Evolutionary conservation across 2,113 vertebrate species (phyloP).

Genomic region (Leptobrachium leishanense): DNA sequence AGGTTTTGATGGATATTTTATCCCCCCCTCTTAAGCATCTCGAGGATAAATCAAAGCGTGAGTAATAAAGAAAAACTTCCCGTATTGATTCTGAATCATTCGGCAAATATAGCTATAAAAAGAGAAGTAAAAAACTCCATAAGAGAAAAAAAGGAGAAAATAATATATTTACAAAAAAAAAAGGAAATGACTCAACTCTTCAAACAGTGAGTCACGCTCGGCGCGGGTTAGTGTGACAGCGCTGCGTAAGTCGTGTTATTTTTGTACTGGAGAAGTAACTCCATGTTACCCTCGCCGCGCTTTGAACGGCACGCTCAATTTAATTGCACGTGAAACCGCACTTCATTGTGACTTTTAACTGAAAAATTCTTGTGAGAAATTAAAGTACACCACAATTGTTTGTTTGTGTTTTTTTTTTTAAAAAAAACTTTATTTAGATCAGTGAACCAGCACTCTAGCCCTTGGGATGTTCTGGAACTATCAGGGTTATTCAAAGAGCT

Average conservation of each 20-base stretch:
- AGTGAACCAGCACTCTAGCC: too few relatives aligned
- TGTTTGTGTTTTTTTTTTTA: too few relatives aligned
- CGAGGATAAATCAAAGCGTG: background rate
- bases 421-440: too few relatives aligned
- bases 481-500: too few relatives aligned
- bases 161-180: background rate
- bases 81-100: background rate
- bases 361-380: background rate
- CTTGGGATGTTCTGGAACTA: too few relatives aligned
- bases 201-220: slow-evolving; percentile 8
- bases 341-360: background rate
- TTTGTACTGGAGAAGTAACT: slow-evolving; percentile 50
- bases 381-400: too few relatives aligned
- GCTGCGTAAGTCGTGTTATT: background rate
- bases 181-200: background rate
- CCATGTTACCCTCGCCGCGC: background rate
- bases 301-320: background rate
- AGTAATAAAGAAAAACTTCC: background rate
- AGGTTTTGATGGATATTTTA: too few relatives aligned
- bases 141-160: background rate
- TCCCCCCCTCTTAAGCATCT: too few relatives aligned
- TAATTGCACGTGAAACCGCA: background rate
- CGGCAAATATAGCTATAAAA: background rate
- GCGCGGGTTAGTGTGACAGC: background rate
- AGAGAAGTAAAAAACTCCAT: background rate